Conservation (phyloP, 1,140 invertebrate species). For the Cydia pomonella region DNA sequence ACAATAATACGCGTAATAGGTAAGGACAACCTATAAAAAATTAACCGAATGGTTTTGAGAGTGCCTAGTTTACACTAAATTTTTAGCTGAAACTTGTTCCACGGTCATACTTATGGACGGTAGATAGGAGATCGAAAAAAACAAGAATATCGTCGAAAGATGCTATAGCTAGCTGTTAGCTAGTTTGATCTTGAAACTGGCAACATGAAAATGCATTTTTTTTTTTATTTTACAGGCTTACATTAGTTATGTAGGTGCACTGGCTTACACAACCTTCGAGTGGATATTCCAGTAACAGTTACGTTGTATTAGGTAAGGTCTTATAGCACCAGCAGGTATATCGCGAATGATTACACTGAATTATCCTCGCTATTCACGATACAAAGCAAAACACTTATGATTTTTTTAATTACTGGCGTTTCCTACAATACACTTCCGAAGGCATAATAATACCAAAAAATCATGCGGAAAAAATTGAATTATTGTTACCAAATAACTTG, state of each 20-base stretch:
- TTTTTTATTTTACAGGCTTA: background rate
- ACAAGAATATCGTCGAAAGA: background rate
- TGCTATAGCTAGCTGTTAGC: background rate
- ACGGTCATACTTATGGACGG: background rate
- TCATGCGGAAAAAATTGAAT: background rate
- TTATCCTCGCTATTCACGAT: conserved; percentile 30
- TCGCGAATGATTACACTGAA: conserved; percentile 38
- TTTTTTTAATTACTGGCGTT: background rate
- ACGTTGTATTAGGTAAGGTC: conserved; percentile 62
- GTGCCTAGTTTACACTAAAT: no score
- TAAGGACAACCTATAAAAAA: no score
- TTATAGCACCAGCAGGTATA: conserved; percentile 48
- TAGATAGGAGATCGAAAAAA: background rate
- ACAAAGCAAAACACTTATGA: conserved; percentile 23
- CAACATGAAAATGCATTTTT: conserved; percentile 7
- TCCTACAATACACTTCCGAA: background rate
- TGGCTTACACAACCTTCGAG: conserved; percentile 23
- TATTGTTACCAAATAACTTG: background rate
- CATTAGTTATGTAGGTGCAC: conserved; percentile 4
- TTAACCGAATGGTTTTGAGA: no score
- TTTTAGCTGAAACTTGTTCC: no score
- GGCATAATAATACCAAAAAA: background rate
- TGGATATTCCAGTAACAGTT: conserved; percentile 52
- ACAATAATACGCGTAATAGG: no score
- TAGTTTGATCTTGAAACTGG: background rate